Evolutionary conservation across 1,140 invertebrate genomes (phyloP).

Genomic region (Wiebesia pumilae): DNA sequence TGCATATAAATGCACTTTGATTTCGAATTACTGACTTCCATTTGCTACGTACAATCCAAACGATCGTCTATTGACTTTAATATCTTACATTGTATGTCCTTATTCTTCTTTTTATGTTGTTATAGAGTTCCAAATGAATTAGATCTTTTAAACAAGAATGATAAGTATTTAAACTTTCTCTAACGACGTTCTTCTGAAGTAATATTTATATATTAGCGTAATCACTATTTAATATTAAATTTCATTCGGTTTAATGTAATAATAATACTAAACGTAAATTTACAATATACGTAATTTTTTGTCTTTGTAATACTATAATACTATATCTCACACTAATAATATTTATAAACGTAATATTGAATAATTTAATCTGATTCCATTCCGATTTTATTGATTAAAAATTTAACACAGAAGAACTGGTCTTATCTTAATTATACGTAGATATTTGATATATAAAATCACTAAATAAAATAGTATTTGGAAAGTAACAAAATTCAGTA

Average conservation of each 20-base stretch:
- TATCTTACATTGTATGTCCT: not conserved
- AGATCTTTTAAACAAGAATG: not conserved
- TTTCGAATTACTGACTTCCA: not conserved
- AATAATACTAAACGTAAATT: not conserved
- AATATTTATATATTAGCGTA: not conserved
- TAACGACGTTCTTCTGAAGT: not conserved
- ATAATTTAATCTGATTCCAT: not conserved
- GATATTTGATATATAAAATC: not conserved
- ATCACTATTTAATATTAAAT: not conserved
- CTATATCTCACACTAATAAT: no score
- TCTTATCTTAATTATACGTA: not conserved
- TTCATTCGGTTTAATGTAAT: not conserved
- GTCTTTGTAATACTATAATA: no score
- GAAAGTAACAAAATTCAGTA: not conserved
- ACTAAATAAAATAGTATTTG: not conserved
- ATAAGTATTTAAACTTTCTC: not conserved
- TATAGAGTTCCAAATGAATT: not conserved
- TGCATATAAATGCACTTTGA: constrained; percentile 1
- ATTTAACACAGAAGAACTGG: not conserved
- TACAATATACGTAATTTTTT: no score
- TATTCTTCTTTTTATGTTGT: not conserved
- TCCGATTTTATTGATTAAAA: not conserved
- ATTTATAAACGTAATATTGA: no score
- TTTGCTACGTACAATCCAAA: not conserved
- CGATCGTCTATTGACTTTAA: not conserved